Percentiles rank a stretch among this genome's conserved stretches.
Conservation (phyloP, 2,888 invertebrate genomes). For the Cartodere bifasciata region DNA sequence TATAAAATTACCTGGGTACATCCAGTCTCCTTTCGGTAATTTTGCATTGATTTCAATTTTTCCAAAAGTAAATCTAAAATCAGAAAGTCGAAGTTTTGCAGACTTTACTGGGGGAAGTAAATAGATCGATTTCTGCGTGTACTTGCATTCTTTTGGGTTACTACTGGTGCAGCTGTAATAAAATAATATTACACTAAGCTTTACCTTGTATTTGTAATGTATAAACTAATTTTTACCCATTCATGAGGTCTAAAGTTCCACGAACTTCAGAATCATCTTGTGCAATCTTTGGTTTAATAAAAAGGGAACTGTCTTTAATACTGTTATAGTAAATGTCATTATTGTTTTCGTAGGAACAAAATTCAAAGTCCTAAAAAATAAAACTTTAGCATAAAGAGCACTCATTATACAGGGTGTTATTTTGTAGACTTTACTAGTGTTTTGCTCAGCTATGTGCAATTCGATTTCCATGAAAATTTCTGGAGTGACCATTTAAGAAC, state of each 20-base stretch:
- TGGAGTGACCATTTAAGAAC: too few relatives aligned
- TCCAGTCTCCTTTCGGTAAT: slow-evolving; percentile 43
- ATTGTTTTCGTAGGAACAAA: slow-evolving; percentile 34
- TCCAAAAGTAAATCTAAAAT: slow-evolving; percentile 37
- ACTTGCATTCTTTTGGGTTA: slow-evolving; percentile 24
- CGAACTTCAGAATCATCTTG: slow-evolving; percentile 20
- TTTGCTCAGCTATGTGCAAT: too few relatives aligned
- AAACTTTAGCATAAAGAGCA: too few relatives aligned
- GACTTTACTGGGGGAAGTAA: slow-evolving; percentile 39
- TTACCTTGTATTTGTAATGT: too few relatives aligned
- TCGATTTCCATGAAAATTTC: too few relatives aligned
- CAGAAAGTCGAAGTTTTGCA: slow-evolving; percentile 35
- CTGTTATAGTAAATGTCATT: slow-evolving; percentile 26
- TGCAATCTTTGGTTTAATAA: slow-evolving; percentile 31
- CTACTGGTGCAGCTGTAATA: slow-evolving; percentile 32
- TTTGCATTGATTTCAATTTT: slow-evolving; percentile 39
- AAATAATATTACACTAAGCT: too few relatives aligned
- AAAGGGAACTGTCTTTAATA: slow-evolving; percentile 27
- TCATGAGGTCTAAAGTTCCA: slow-evolving; percentile 30
- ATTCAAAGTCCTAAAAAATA: slow-evolving; percentile 34
- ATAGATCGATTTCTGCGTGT: slow-evolving; percentile 24
- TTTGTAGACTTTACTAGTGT: too few relatives aligned
- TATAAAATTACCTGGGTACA: slow-evolving; percentile 37
- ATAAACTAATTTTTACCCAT: slow-evolving; percentile 21
- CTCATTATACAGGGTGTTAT: too few relatives aligned